Conservation (phyloP, 1,140 invertebrate species). For the Calephelis nemesis region DNA sequence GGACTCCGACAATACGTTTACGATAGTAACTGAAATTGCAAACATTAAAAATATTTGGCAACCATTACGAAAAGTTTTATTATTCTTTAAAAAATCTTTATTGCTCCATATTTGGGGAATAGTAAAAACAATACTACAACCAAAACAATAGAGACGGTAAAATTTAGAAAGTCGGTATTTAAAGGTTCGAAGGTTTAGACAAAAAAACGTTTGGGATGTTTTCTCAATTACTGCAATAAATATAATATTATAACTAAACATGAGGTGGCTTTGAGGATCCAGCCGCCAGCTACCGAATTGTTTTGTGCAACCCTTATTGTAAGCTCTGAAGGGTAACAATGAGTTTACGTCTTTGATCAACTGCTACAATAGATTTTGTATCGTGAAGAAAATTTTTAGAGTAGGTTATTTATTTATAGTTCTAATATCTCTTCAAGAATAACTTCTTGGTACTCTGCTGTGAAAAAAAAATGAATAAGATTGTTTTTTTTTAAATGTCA, state of each 20-base stretch:
- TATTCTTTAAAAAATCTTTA: constrained; percentile 1
- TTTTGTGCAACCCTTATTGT: constrained; percentile 60
- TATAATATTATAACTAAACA: constrained; percentile 73
- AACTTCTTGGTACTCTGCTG: no score
- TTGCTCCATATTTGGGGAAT: constrained; percentile 8
- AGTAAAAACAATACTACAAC: background rate
- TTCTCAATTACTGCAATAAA: constrained; percentile 72
- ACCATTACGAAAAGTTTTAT: background rate
- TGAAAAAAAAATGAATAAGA: no score
- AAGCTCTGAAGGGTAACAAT: background rate
- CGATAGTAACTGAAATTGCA: background rate
- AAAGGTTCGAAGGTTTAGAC: constrained; percentile 37
- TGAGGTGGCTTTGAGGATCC: constrained; percentile 46
- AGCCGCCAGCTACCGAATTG: constrained; percentile 59
- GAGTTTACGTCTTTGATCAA: background rate
- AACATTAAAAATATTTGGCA: constrained; percentile 2
- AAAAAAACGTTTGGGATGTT: constrained; percentile 44
- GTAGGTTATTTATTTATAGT: no score
- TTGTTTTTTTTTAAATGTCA: no score
- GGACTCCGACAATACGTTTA: constrained; percentile 1
- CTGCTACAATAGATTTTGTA: background rate
- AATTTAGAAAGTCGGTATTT: constrained; percentile 60
- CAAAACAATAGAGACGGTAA: constrained; percentile 35
- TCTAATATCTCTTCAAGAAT: no score
- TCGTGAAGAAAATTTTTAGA: background rate